Evolutionary conservation across 2,113 vertebrate genomes (phyloP), one percentile per base, ranked within the genome.

Genomic region (Neodontobutis hainanensis): DNA sequence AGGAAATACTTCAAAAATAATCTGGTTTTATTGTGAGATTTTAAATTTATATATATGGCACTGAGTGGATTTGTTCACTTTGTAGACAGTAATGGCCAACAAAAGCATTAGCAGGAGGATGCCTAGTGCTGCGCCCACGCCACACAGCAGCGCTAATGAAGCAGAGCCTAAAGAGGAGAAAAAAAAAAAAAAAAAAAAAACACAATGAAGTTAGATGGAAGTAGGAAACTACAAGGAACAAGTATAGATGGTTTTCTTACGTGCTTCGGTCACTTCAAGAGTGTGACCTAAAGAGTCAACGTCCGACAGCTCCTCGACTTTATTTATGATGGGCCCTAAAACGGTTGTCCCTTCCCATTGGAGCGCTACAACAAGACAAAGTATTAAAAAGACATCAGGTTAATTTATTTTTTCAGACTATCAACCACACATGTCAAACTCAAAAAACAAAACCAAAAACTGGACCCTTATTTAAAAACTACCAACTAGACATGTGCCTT

Each of bases 261-360:
- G 59, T 15, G 49, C 40, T n/a, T 0, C 32, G 43, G 52, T 35
- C 43, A 6, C 56, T 19, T 66, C 52, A 3, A 0, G 32, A 0
- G 8, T 55, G 11, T 53, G 71, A 4, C 42, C 55, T 40, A 48
- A 32, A 43, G 65, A 9, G 32, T 12, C 49, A 50, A 40, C 4
- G 44, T 56, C 34, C 0, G 32, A 12, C 12, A 7, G n/a, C 32
- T 35, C 51, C 11, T 12, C n/a, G 7, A 3, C 55, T 66, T 75
- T 35, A 65, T 88, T 32, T 15, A 81, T 34, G 69, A 90, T 72
- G 4, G 85, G 86, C 5, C 80, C 84, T n/a, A 87, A 19, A 14
- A 52, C 38, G 0, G 55, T 74, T 0, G 16, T 61, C 15, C 44
- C 85, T 52, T 79, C 82, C 83, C 80, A 77, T 11, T 12, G 36